Evolutionary conservation across 2,113 vertebrate species (phyloP).

Genomic region (Telmatochromis sp.): DNA sequence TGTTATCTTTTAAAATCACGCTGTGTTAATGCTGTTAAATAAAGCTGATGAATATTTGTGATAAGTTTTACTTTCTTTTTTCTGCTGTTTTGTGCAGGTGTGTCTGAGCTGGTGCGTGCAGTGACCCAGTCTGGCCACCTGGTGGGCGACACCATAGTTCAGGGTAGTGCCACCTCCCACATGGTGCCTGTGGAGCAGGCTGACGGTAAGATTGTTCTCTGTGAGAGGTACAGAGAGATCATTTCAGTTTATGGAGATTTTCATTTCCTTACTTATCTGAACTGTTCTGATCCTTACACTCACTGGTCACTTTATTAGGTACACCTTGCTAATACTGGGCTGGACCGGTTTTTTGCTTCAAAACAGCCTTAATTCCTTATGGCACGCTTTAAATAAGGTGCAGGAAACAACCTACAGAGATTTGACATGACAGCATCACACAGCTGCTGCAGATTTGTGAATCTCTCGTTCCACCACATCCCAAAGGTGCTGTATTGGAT

Average conservation of each 20-base stretch:
- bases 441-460: neutral
- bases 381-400: neutral
- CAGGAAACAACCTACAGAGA: neutral
- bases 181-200: conserved; percentile 84
- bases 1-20: neutral
- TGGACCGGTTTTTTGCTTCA: neutral
- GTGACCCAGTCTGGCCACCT: conserved; percentile 85
- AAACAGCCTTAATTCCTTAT: neutral
- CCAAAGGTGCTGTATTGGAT: neutral
- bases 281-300: neutral
- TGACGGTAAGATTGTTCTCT: conserved; percentile 73
- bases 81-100: conserved; percentile 48
- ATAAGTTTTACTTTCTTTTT: neutral
- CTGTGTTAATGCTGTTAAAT: neutral
- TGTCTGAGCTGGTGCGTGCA: conserved; percentile 76
- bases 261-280: neutral
- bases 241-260: neutral
- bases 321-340: neutral
- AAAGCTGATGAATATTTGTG: neutral
- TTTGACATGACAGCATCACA: neutral
- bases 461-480: neutral
- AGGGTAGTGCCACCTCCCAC: conserved; percentile 86
- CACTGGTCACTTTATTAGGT: neutral
- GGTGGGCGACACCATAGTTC: conserved; percentile 83
- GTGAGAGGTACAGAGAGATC: neutral